Evolutionary conservation across 1,140 invertebrate genomes (phyloP).

Genomic region (Drosophila setifemur): DNA sequence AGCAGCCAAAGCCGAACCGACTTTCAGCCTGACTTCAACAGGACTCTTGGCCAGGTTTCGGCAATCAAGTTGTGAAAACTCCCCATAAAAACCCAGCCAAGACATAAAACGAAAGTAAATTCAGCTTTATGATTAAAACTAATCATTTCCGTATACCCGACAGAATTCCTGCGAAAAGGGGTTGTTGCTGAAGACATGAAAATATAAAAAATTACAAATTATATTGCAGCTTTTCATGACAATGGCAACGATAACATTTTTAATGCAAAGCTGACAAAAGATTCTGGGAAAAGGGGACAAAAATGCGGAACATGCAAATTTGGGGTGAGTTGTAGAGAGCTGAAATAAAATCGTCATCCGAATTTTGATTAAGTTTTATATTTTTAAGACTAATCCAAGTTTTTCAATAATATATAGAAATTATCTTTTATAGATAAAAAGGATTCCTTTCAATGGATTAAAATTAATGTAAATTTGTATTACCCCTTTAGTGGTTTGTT

Average conservation of each 20-base stretch:
- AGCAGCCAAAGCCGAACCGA: not conserved
- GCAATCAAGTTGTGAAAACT: constrained; percentile 14
- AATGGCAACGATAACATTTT: constrained; percentile 14
- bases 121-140: constrained; percentile 56
- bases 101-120: constrained; percentile 34
- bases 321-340: no score
- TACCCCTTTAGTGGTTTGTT: no score
- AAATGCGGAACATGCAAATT: constrained; percentile 1
- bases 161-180: constrained; percentile 6
- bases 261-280: constrained; percentile 10
- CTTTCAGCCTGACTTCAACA: constrained; percentile 4
- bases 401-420: no score
- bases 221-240: constrained; percentile 26
- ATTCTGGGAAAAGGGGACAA: not conserved
- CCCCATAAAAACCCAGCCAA: constrained; percentile 21
- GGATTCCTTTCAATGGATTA: no score
- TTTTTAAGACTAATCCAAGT: no score
- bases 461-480: no score
- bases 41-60: not conserved
- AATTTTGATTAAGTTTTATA: no score
- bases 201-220: constrained; percentile 34
- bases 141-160: constrained; percentile 27
- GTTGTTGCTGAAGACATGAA: not conserved
- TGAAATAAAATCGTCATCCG: no score
- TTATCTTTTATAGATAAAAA: not conserved